Conservation (phyloP, 2,797 vertebrate species). For the Cetoscarus ocellatus region DNA sequence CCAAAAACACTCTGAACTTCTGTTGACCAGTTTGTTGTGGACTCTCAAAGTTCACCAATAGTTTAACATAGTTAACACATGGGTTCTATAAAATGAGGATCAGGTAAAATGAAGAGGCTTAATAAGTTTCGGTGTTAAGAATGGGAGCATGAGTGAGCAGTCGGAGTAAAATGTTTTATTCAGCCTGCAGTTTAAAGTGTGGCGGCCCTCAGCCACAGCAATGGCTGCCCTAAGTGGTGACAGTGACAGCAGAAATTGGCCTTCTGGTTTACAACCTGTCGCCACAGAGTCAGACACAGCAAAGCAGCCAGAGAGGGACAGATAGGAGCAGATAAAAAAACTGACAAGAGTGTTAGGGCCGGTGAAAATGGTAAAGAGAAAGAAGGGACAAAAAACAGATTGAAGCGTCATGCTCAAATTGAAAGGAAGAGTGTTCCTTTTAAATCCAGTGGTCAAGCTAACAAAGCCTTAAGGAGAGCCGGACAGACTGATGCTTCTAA, state of each 20-base stretch:
- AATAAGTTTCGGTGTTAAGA: slow-evolving; percentile 56
- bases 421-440: slow-evolving; percentile 73
- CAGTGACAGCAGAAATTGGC: slow-evolving; percentile 99
- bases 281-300: slow-evolving; percentile 91
- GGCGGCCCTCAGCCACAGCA: slow-evolving; percentile 90
- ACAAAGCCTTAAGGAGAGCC: slow-evolving; percentile 70
- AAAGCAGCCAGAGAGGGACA: slow-evolving; percentile 60
- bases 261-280: slow-evolving; percentile 98
- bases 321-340: slow-evolving; percentile 36
- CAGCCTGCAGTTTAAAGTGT: slow-evolving; percentile 98
- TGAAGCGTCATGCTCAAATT: slow-evolving; percentile 69
- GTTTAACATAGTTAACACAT: neutral
- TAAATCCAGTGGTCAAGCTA: slow-evolving; percentile 78
- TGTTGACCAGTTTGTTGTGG: neutral
- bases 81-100: slow-evolving; percentile 3
- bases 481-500: slow-evolving; percentile 64
- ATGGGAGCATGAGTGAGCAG: slow-evolving; percentile 86
- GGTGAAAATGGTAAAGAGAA: slow-evolving; percentile 48
- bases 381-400: slow-evolving; percentile 49
- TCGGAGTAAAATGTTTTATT: slow-evolving; percentile 99
- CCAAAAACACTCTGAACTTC: too few species aligned
- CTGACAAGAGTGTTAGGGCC: slow-evolving; percentile 48
- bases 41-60: neutral
- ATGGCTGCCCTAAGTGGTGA: slow-evolving; percentile 98
- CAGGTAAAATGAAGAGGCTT: slow-evolving; percentile 43